Evolutionary conservation across 2,888 invertebrate genomes (phyloP).

Genomic region (Drosophila ochracea): DNA sequence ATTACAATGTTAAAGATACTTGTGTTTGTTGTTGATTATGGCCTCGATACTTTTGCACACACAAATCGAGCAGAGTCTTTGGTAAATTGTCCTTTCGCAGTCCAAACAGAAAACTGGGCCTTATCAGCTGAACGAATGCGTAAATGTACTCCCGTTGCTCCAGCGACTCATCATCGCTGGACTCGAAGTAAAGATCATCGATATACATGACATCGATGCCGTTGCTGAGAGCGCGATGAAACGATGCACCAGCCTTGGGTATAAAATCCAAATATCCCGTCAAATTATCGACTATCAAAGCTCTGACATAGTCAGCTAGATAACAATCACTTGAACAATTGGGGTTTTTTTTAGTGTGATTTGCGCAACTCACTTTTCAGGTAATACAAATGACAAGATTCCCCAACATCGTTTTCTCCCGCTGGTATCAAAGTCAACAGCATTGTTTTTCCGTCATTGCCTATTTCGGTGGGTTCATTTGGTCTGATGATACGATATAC

Average conservation of each 20-base stretch:
- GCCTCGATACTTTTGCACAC: constrained; percentile 16
- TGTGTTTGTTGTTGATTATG: constrained; percentile 6
- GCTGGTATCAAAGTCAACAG: constrained; percentile 49
- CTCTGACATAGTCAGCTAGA: constrained; percentile 34
- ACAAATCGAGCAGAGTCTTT: constrained; percentile 43
- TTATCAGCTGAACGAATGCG: constrained; percentile 43
- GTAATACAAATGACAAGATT: constrained; percentile 35
- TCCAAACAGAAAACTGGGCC: constrained; percentile 56
- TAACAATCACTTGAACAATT: background rate
- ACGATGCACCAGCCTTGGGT: constrained; percentile 40
- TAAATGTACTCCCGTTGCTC: constrained; percentile 43
- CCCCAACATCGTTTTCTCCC: constrained; percentile 14
- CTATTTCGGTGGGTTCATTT: constrained; percentile 26
- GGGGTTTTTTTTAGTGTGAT: background rate
- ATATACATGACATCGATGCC: constrained; percentile 63
- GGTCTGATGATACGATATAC: constrained; percentile 22
- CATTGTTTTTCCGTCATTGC: constrained; percentile 5
- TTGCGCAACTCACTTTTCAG: constrained; percentile 48
- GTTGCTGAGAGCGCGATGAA: constrained; percentile 31
- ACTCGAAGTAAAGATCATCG: constrained; percentile 44
- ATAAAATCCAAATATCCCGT: constrained; percentile 50
- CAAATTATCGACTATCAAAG: constrained; percentile 48
- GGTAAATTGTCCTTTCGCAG: constrained; percentile 46
- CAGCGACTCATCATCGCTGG: background rate
- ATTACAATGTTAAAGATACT: constrained; percentile 45